Evolutionary conservation across 35 echinoderm and acorn worm species (phyloP), one percentile per base, ranked within the genome.

Genomic region (Ptychodera flava): DNA sequence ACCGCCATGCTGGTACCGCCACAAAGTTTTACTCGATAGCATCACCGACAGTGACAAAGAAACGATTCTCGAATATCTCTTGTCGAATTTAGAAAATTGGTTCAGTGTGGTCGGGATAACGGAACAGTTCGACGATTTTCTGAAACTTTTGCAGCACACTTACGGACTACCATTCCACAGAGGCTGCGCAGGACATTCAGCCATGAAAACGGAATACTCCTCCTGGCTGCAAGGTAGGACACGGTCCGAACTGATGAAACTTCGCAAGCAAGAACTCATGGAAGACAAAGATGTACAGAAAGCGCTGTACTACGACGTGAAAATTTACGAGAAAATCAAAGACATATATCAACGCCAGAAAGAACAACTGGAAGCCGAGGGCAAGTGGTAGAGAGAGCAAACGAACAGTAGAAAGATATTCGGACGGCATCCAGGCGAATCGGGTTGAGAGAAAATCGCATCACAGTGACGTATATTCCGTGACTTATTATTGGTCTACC

Each of bases 341-440:
- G 82, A 94, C 33, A 94, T 94, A 34, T 94, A 88, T 82, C 31
- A 80, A 15, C 82, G 33, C 79, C 89, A 94, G 77, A 80, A 80
- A 64, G 45, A 64, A 64, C 45, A 64, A 22, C 22, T 64, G 22
- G 45, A 64, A 64, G 45, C 45, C 6, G 45, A 64, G 22, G 45
- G 45, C 22, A 64, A 6, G 6, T 64, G 45, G 45, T 12, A 64
- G 22, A 12, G n/a, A n/a, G n/a, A n/a, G n/a, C n/a, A n/a, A n/a
- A n/a, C n/a, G n/a, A n/a, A n/a, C n/a, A n/a, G n/a, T n/a, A n/a
- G n/a, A n/a, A n/a, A n/a, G n/a, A n/a, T n/a, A n/a, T n/a, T n/a
- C n/a, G n/a, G n/a, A n/a, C n/a, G n/a, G n/a, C n/a, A n/a, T n/a
- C n/a, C n/a, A n/a, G n/a, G n/a, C n/a, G n/a, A n/a, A n/a, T n/a